A percentile compares a stretch with the other conserved stretches of the same genome.
Evolutionary conservation across 2,797 vertebrate species (phyloP).

Genomic region (Chrysocyon brachyurus): DNA sequence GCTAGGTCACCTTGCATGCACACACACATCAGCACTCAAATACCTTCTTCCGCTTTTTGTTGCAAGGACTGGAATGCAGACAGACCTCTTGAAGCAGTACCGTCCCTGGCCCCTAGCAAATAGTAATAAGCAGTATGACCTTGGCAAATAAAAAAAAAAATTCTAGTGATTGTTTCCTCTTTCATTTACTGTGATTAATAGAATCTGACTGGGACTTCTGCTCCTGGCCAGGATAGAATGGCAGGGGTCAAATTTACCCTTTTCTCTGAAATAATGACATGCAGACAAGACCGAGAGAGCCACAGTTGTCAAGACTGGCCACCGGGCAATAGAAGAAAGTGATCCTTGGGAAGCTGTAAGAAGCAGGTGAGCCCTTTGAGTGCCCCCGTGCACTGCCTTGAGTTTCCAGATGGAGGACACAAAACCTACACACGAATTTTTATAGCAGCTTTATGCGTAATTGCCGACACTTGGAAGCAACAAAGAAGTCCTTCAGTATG

Average conservation of each 20-base stretch:
- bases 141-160: background rate
- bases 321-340: background rate
- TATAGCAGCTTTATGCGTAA: background rate
- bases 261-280: background rate
- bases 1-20: background rate
- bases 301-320: no score
- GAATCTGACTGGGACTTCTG: no score
- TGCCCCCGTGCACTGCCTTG: accelerated
- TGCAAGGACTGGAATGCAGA: background rate
- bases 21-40: background rate
- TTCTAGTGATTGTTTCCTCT: background rate
- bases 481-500: background rate
- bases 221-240: background rate
- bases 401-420: background rate
- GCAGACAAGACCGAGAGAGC: background rate
- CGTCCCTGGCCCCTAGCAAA: background rate
- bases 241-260: no score
- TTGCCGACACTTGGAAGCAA: background rate
- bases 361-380: accelerated
- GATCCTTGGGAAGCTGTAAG: background rate
- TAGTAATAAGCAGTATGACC: accelerated
- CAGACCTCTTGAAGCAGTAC: background rate
- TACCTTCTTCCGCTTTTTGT: background rate
- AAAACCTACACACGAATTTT: accelerated
- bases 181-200: background rate